phyloP scores from a whole-genome alignment of 2,113 vertebrate species.

The Erpornis zantholeuca region DNA sequence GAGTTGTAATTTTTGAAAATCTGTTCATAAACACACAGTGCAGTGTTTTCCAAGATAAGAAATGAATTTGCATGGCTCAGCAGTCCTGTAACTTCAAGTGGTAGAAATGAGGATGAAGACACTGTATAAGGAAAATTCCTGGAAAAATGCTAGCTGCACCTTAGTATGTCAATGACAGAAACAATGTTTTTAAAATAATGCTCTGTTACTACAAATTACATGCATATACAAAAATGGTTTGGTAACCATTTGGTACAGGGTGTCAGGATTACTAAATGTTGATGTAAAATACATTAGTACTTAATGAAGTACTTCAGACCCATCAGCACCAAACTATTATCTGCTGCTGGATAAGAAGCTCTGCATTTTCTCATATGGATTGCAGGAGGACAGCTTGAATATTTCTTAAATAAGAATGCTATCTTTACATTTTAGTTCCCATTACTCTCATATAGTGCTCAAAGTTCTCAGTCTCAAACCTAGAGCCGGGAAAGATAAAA shows the following conservation, averaged over 20 bases:
- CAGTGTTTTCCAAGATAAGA: conserved; percentile 11
- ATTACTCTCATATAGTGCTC: not conserved
- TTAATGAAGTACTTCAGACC: conserved; percentile 38
- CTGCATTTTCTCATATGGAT: not conserved
- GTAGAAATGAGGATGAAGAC: not conserved
- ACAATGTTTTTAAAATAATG: not conserved
- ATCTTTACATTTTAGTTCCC: not conserved
- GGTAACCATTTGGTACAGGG: not conserved
- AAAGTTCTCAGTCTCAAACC: conserved; percentile 22
- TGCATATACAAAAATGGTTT: not conserved
- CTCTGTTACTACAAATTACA: not conserved
- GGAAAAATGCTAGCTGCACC: not conserved
- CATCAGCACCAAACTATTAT: conserved; percentile 10
- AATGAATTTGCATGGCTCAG: not conserved
- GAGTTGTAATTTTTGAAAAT: not conserved
- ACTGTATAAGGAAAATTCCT: not conserved
- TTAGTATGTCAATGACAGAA: not conserved
- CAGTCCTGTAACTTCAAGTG: not conserved
- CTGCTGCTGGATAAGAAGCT: conserved; percentile 2
- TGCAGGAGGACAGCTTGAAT: not conserved
- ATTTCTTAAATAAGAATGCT: not conserved
- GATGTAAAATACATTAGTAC: conserved; percentile 3
- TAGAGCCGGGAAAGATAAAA: not conserved
- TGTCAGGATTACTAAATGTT: conserved; percentile 5
- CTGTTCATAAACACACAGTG: not conserved